Evolutionary conservation across 2,888 invertebrate species (phyloP), one percentile per base, ranked within the genome.

Genomic region (Lobophora halterata): DNA sequence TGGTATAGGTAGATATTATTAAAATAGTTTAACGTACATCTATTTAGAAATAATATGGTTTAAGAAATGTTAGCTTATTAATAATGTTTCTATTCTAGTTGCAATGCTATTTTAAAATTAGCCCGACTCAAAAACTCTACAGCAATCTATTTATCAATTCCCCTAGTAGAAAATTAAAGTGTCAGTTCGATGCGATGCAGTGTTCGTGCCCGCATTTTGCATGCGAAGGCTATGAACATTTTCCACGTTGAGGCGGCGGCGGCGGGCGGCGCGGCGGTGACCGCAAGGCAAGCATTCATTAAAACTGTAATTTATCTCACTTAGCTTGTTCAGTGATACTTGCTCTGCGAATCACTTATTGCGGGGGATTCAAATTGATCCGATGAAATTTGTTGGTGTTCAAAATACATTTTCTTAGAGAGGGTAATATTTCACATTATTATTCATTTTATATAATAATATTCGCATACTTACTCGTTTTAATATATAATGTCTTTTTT

Each of bases 241-340:
- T 71, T 64, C 52, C 53, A 35, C 41, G 37, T 26, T 33, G 43
- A 27, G 35, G 18, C 27, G 40, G 35, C 53, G 51, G 50, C 30
- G 56, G n/a, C n/a, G n/a, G n/a, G n/a, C n/a, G n/a, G n/a, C n/a
- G n/a, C n/a, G n/a, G n/a, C n/a, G n/a, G n/a, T n/a, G n/a, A n/a
- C 40, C 52, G 58, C 36, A 52, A 61, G 53, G 53, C 52, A 46
- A 43, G 61, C 61, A 61, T 66, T 71, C 65, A 72, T 73, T 73
- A 70, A 71, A 71, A 65, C 51, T 61, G 65, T 58, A 71, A 66
- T 72, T 70, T 69, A 68, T 70, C 67, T 71, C 68, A 67, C 61
- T 71, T 69, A 68, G 48, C 43, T 29, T 32, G 46, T 43, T 51
- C 48, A 45, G 46, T 51, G 53, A 45, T 53, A 46, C 46, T 54